Percentiles rank a stretch among this genome's conserved stretches.
These are phyloP conservation scores for Camelus bactrianus DNA, from an alignment of 2,113 vertebrate genomes.

Conservation along the genomic window DNA sequence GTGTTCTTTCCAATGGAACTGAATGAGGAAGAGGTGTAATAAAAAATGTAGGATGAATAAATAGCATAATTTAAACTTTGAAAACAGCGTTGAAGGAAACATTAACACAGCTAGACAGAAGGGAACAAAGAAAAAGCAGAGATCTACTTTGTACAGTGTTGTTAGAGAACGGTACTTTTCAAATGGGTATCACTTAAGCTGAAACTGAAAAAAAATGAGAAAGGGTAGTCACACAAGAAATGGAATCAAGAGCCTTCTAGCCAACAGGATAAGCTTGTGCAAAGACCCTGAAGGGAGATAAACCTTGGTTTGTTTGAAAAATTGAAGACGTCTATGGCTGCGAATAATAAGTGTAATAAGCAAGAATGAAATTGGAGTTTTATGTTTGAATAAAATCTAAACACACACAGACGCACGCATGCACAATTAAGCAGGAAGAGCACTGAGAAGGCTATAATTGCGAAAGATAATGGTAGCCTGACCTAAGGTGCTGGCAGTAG, in stretches of 20 bases:
- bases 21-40: neutral
- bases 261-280: neutral
- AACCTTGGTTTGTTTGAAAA: neutral
- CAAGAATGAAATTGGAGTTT: neutral
- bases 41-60: neutral
- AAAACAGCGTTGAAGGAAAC: neutral
- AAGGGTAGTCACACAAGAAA: neutral
- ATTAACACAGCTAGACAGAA: neutral
- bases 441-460: neutral
- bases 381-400: neutral
- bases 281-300: neutral
- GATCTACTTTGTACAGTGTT: neutral
- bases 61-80: neutral
- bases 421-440: neutral
- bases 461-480: neutral
- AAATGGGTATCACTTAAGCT: neutral
- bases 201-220: neutral
- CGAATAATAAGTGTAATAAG: neutral
- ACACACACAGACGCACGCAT: neutral
- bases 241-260: neutral
- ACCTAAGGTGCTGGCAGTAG: neutral
- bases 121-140: neutral
- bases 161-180: slow-evolving; percentile 1
- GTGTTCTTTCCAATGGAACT: neutral
- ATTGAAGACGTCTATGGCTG: neutral